Percentiles rank a stretch among this genome's conserved stretches.
Evolutionary conservation across 2,797 vertebrate species (phyloP).

Genomic region (Phaenicophaeus curvirostris): DNA sequence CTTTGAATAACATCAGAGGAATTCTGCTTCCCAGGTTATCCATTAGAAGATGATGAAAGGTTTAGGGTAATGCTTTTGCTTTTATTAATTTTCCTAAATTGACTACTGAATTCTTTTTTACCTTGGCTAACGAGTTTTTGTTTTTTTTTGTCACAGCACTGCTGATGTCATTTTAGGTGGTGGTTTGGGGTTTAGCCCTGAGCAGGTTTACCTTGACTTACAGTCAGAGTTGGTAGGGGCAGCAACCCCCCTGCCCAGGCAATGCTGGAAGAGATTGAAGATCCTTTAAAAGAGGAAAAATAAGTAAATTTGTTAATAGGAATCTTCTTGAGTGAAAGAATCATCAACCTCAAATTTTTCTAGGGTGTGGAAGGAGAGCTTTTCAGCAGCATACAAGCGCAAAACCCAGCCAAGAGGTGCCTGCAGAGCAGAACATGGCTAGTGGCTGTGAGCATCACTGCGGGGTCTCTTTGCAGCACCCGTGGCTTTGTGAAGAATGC

Average conservation of each 20-base stretch:
- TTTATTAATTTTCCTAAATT: background rate
- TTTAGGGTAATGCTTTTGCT: background rate
- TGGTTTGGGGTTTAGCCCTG: background rate
- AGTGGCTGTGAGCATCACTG: accelerated
- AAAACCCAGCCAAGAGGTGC: background rate
- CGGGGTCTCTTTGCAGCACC: background rate
- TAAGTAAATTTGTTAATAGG: background rate
- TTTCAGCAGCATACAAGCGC: background rate
- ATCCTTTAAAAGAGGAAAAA: background rate
- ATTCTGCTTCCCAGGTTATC: background rate
- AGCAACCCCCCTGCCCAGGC: background rate
- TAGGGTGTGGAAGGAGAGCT: background rate
- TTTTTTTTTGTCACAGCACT: background rate
- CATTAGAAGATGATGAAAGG: background rate
- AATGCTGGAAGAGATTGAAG: background rate
- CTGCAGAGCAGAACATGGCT: accelerated
- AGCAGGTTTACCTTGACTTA: background rate
- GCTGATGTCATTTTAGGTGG: background rate
- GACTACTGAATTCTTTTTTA: background rate
- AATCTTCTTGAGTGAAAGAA: background rate
- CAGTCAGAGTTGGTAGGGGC: background rate
- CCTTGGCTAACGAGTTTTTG: background rate
- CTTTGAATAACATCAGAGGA: background rate
- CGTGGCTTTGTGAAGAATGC: accelerated
- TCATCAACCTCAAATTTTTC: accelerated